Evolutionary conservation across 1,140 invertebrate genomes (phyloP).

Genomic region (Platorchestia sp.): DNA sequence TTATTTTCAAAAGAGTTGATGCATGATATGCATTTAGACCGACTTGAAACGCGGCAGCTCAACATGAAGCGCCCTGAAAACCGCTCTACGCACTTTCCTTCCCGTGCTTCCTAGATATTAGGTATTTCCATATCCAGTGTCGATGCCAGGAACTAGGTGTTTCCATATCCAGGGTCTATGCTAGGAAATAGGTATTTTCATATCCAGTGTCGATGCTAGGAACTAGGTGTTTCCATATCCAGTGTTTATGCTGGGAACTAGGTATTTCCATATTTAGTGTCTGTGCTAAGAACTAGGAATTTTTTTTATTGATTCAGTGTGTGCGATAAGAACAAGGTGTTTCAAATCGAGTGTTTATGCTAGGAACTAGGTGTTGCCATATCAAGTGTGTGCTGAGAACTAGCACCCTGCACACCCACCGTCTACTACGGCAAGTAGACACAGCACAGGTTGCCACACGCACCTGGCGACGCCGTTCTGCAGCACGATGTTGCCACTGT

Average conservation of each 20-base stretch:
- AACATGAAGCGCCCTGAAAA: not conserved
- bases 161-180: no score
- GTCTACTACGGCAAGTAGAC: no score
- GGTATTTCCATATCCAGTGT: no score
- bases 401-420: no score
- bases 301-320: not conserved
- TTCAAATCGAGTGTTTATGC: not conserved
- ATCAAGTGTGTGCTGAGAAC: not conserved
- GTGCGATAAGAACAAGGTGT: not conserved
- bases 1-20: no score
- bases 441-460: slow-evolving; percentile 29
- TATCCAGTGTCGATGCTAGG: not conserved
- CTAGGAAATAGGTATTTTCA: not conserved
- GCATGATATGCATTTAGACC: not conserved
- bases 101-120: no score
- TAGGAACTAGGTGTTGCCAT: not conserved
- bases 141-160: no score
- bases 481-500: slow-evolving; percentile 90
- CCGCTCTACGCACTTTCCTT: not conserved
- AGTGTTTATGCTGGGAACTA: not conserved
- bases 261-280: not conserved
- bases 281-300: not conserved
- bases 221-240: not conserved
- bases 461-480: slow-evolving; percentile 87
- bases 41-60: not conserved